These are phyloP conservation scores for Entomobrya multifasciata DNA, from an alignment of 2,888 invertebrate species.

Conservation along the genomic window DNA sequence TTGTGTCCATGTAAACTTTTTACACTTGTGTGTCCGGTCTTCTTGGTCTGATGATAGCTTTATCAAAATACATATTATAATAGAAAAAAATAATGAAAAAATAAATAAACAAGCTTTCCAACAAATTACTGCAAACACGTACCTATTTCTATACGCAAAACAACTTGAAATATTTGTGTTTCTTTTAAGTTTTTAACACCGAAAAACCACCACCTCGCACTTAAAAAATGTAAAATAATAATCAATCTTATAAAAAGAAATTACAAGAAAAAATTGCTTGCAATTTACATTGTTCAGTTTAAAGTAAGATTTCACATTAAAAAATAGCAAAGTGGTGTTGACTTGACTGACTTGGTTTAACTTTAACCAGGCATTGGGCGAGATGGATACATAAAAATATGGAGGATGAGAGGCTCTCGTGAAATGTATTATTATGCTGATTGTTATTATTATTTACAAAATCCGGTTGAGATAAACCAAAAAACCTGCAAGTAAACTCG, in stretches of 20 bases:
- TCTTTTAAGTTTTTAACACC: too few species aligned
- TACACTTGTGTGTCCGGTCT: neutral
- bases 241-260: too few species aligned
- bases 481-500: constrained; percentile 71
- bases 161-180: too few species aligned
- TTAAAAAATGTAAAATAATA: too few species aligned
- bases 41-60: neutral
- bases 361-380: neutral
- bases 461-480: constrained; percentile 79
- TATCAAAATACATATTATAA: too few species aligned
- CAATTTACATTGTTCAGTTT: too few species aligned
- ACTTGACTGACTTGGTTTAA: neutral
- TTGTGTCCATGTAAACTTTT: constrained; percentile 10
- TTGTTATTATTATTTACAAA: constrained; percentile 77
- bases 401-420: constrained; percentile 54
- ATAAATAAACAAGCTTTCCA: constrained; percentile 23
- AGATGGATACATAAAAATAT: constrained; percentile 20
- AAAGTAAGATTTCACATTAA: too few species aligned
- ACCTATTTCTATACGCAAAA: too few species aligned
- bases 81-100: neutral
- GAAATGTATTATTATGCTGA: constrained; percentile 48
- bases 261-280: too few species aligned
- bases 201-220: too few species aligned
- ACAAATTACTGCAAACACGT: neutral
- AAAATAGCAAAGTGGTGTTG: neutral